Evolutionary conservation across 2,113 vertebrate species (phyloP).

Genomic region (Corvus cornix): DNA sequence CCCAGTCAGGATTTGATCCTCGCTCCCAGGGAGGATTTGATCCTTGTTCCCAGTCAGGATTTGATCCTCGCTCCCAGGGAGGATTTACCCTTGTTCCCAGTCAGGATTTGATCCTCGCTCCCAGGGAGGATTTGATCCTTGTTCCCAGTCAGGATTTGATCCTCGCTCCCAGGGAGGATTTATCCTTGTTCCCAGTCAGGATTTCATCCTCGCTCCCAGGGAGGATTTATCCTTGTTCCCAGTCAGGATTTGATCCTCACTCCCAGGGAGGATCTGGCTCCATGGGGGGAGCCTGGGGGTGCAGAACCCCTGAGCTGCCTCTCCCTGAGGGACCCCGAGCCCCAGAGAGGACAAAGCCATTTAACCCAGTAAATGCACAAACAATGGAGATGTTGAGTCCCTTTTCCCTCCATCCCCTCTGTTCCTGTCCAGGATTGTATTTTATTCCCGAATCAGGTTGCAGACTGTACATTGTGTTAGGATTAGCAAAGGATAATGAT

Average conservation of each 20-base stretch:
- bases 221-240: too few relatives aligned
- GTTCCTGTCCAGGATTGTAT: not conserved
- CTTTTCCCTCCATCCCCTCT: not conserved
- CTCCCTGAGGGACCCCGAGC: not conserved
- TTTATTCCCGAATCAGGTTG: not conserved
- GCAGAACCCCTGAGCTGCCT: not conserved
- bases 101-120: too few relatives aligned
- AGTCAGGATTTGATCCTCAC: rapidly evolving
- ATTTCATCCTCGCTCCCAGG: too few relatives aligned
- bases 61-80: too few relatives aligned
- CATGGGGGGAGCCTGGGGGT: not conserved
- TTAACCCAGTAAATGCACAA: not conserved
- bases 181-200: too few relatives aligned
- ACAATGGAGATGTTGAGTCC: rapidly evolving
- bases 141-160: not conserved
- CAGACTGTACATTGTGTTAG: not conserved
- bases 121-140: too few relatives aligned
- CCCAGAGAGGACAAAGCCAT: constrained; percentile 21
- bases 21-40: rapidly evolving
- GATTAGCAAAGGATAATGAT: not conserved
- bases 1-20: not conserved
- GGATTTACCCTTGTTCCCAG: too few relatives aligned
- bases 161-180: rapidly evolving
- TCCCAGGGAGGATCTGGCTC: not conserved
- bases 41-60: too few relatives aligned